Conservation (phyloP, 2,113 vertebrate genomes). For the Crotalus viridis region DNA sequence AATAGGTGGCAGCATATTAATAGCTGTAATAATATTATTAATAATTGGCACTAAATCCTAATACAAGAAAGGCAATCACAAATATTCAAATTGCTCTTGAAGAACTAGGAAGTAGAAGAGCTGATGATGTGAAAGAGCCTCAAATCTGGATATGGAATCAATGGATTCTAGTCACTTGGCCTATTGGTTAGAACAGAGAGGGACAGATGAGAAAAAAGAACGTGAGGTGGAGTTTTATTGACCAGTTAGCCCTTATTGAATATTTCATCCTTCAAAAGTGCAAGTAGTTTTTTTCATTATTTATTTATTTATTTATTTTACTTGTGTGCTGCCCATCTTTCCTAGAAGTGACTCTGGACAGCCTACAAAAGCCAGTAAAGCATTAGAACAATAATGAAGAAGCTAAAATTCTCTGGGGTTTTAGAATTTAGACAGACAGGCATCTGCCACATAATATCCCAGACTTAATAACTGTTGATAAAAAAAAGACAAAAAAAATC, state of each 20-base stretch:
- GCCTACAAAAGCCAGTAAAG: no score
- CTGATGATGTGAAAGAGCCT: not conserved
- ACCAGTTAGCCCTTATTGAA: not conserved
- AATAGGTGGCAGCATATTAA: not conserved
- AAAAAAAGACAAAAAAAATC: no score
- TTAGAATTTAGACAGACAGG: no score
- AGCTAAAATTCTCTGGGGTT: no score
- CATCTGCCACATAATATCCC: no score
- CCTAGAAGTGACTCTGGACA: no score
- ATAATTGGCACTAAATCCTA: not conserved
- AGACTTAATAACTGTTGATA: no score
- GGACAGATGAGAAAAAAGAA: not conserved
- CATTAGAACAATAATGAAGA: no score
- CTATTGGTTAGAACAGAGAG: not conserved
- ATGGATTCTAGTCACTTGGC: not conserved
- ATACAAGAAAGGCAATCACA: not conserved
- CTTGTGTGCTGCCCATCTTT: no score
- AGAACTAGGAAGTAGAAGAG: not conserved
- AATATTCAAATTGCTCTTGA: not conserved
- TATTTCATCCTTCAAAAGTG: not conserved
- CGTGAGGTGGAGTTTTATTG: not conserved
- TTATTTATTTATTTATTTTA: no score
- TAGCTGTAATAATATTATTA: not conserved
- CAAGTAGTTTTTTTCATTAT: no score
- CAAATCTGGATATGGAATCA: not conserved